Evolutionary conservation across 2,888 invertebrate genomes (phyloP).

Genomic region (Pseudolycoriella hygida): DNA sequence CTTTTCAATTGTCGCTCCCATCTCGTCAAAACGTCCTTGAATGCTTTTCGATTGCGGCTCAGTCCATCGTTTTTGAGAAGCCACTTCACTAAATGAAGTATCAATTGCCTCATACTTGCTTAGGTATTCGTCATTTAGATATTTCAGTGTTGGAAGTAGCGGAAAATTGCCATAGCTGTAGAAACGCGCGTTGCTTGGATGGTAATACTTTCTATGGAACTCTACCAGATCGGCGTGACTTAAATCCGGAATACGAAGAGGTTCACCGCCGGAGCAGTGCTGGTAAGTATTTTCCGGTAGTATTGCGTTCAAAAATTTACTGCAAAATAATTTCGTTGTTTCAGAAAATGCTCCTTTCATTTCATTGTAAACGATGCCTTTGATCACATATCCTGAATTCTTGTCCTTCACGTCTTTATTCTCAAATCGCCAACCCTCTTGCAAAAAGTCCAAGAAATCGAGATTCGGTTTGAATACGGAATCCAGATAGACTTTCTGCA

Average conservation of each 20-base stretch:
- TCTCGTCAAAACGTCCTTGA: constrained; percentile 56
- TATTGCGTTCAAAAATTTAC: constrained; percentile 59
- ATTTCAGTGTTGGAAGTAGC: constrained; percentile 54
- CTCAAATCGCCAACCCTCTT: constrained; percentile 92
- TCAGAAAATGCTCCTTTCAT: constrained; percentile 95
- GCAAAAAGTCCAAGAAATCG: constrained; percentile 65
- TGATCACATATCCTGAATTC: constrained; percentile 58
- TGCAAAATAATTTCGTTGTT: constrained; percentile 61
- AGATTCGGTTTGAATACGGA: constrained; percentile 78
- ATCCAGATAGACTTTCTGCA: constrained; percentile 82
- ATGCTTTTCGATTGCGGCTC: constrained; percentile 42
- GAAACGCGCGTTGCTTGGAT: constrained; percentile 80
- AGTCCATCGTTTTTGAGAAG: constrained; percentile 57
- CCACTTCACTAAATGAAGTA: constrained; percentile 47
- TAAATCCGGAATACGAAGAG: constrained; percentile 66
- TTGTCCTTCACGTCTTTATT: constrained; percentile 54
- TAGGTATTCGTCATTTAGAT: constrained; percentile 57
- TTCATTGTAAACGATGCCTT: constrained; percentile 94
- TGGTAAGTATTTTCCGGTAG: constrained; percentile 81
- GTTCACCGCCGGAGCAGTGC: constrained; percentile 78
- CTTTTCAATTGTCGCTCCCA: constrained; percentile 60
- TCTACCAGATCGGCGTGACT: constrained; percentile 60
- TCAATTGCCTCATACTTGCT: constrained; percentile 38
- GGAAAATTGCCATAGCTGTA: constrained; percentile 85
- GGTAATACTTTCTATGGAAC: constrained; percentile 76